Evolutionary conservation across 2,888 invertebrate species (phyloP).

Genomic region (Rambutsinella grinnellia): DNA sequence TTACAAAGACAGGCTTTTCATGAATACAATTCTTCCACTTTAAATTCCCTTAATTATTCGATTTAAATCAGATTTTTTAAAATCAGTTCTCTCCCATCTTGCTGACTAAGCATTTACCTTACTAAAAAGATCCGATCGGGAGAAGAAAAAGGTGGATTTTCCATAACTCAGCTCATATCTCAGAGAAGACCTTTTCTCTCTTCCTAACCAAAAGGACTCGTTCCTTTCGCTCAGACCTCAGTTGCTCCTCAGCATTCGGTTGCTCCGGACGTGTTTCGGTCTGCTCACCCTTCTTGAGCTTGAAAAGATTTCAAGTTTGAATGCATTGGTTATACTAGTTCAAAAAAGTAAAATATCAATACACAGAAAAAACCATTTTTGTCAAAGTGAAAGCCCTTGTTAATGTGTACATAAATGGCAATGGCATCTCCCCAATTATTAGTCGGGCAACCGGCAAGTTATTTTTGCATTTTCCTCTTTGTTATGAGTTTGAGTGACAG

Average conservation of each 20-base stretch:
- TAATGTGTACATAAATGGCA: not conserved
- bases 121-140: too few relatives aligned
- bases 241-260: not conserved
- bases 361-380: not conserved
- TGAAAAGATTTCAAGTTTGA: not conserved
- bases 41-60: too few relatives aligned
- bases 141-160: too few relatives aligned
- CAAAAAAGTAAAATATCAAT: too few relatives aligned
- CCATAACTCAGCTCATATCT: too few relatives aligned
- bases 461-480: constrained; percentile 3
- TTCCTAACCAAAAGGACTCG: not conserved
- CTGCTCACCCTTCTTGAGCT: not conserved
- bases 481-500: constrained; percentile 5
- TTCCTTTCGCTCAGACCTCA: not conserved
- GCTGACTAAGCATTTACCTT: too few relatives aligned
- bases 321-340: too few relatives aligned
- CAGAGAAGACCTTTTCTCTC: not conserved
- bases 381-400: not conserved
- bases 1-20: not conserved
- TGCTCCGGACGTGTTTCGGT: not conserved
- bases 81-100: too few relatives aligned
- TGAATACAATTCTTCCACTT: too few relatives aligned
- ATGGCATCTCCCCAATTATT: not conserved
- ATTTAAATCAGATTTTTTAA: too few relatives aligned
- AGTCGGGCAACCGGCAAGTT: not conserved